Evolutionary conservation across 2,888 invertebrate species (phyloP), one percentile per base, ranked within the genome.

Genomic region (Scaeva pyrastri): DNA sequence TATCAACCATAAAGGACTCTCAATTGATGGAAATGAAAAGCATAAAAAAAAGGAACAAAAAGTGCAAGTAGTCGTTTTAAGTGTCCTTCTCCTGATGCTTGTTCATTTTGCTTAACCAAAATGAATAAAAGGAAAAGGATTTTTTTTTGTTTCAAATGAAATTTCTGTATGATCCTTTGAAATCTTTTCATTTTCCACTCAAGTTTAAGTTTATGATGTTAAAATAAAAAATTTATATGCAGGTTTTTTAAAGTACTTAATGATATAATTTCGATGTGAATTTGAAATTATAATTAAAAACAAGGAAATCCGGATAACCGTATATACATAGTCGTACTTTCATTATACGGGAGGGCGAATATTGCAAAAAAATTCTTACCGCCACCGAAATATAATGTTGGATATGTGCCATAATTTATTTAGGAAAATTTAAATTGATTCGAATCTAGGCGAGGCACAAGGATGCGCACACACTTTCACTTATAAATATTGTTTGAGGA

Each of bases 331-430:
- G n/a, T n/a, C n/a, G n/a, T n/a, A n/a, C n/a, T n/a, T n/a, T n/a
- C n/a, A n/a, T n/a, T n/a, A 48, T 3, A 48, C 21, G 16, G 8
- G 31, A 45, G 31, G 4, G 48, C n/a, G n/a, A 48, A 19, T 58
- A 19, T 39, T 2, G 16, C 1, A 12, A 19, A 26, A 14, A 39
- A 21, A 39, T 68, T 68, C 52, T 68, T 68, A 68, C 68, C 68
- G 68, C 36, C 52, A 68, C 68, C 19, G 66, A 12, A 39, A 68
- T 23, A 68, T 52, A 52, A 39, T 52, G 39, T 68, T 68, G 68
- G 68, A 68, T 39, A n/a, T 52, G 2, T 68, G 68, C 68, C 68
- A 68, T 68, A 31, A 4, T 68, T 68, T 68, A 10, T 21, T 39
- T n/a, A 39, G 16, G 23, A n/a, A 52, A 26, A 48, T 21, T 52